These are phyloP conservation scores for Chromis chromis DNA, from an alignment of 2,797 vertebrate species.

Conservation along the genomic window DNA sequence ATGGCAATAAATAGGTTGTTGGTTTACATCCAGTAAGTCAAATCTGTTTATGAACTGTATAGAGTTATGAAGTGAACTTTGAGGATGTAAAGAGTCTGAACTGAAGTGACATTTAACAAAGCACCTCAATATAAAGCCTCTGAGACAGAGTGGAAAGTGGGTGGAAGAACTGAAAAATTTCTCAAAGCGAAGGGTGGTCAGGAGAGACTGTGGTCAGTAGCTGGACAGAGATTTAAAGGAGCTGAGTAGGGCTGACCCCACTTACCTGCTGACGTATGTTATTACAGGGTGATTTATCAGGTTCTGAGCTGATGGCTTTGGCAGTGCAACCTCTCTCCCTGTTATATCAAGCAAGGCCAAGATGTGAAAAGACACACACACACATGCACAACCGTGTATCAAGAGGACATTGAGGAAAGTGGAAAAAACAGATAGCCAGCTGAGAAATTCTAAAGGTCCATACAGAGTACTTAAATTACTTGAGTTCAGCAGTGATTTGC, in stretches of 20 bases:
- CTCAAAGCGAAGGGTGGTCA: neutral
- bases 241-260: neutral
- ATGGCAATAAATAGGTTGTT: too few relatives aligned
- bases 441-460: too few relatives aligned
- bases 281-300: slow-evolving; percentile 5
- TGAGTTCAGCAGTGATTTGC: too few relatives aligned
- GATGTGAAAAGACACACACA: neutral
- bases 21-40: too few relatives aligned
- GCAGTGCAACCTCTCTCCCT: neutral
- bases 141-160: neutral
- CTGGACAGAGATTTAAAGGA: neutral
- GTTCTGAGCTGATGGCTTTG: neutral
- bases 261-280: slow-evolving; percentile 6
- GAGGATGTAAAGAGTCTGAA: neutral
- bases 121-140: neutral
- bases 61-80: neutral
- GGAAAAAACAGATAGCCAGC: too few relatives aligned
- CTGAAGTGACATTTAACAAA: neutral
- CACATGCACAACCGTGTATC: neutral
- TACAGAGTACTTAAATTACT: too few relatives aligned
- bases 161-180: neutral
- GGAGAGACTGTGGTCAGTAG: neutral
- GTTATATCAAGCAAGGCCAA: neutral
- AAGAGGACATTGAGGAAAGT: too few relatives aligned
- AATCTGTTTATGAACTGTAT: neutral